Conservation (phyloP, 2,113 vertebrate species). For the Malaclemys terrapin region DNA sequence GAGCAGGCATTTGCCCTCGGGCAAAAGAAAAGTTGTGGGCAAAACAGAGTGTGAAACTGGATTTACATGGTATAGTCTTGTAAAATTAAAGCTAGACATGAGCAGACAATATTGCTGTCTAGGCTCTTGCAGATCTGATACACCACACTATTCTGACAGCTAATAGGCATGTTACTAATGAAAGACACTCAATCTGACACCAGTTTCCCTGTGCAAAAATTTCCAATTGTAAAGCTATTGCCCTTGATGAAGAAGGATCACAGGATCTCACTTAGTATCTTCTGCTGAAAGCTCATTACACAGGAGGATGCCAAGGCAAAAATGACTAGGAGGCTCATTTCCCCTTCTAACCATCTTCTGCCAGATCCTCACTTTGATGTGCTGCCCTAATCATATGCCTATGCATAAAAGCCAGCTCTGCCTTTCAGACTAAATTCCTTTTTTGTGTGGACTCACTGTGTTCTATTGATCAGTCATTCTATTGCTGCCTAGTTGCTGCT, state of each 20-base stretch:
- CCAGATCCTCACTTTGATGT: neutral
- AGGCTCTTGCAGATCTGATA: slow-evolving; percentile 39
- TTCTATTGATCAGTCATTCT: neutral
- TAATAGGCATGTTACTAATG: neutral
- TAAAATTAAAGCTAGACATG: slow-evolving; percentile 45
- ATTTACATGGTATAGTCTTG: slow-evolving; percentile 63
- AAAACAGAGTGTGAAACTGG: slow-evolving; percentile 70
- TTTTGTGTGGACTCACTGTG: fast-evolving
- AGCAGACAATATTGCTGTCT: slow-evolving; percentile 3
- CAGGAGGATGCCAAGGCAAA: slow-evolving; percentile 24
- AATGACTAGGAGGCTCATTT: neutral
- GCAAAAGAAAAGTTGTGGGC: neutral
- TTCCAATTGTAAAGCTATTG: slow-evolving; percentile 24
- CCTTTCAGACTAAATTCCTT: neutral
- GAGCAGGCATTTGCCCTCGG: slow-evolving; percentile 39
- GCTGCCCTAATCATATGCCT: neutral
- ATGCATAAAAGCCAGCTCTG: neutral
- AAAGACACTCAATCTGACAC: slow-evolving; percentile 20
- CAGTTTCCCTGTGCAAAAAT: neutral
- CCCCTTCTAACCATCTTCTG: neutral
- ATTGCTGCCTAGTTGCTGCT: neutral
- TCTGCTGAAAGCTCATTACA: slow-evolving; percentile 25
- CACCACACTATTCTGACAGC: slow-evolving; percentile 22
- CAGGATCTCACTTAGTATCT: neutral
- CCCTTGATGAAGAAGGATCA: slow-evolving; percentile 3